Evolutionary conservation across 2,113 vertebrate species (phyloP).

Genomic region (Lepisosteus oculatus): DNA sequence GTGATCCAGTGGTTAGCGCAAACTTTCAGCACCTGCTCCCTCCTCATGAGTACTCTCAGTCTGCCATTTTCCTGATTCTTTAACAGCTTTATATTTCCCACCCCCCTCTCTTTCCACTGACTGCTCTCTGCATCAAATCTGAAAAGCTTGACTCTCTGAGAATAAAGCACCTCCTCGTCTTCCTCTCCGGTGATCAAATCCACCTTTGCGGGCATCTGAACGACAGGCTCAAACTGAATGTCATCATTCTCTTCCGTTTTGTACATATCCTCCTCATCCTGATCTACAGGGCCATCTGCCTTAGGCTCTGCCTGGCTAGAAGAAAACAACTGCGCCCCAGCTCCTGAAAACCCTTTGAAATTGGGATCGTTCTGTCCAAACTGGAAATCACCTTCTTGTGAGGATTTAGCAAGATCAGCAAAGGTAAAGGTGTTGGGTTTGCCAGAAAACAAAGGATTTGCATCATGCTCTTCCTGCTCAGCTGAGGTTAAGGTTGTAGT

Average conservation of each 20-base stretch:
- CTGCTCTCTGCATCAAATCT: constrained; percentile 83
- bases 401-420: constrained; percentile 81
- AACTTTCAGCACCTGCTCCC: constrained; percentile 95
- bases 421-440: constrained; percentile 72
- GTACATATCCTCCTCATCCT: constrained; percentile 84
- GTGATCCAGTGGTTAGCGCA: constrained; percentile 98
- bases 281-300: constrained; percentile 57
- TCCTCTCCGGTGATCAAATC: constrained; percentile 95
- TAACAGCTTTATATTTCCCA: constrained; percentile 89
- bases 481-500: constrained; percentile 3
- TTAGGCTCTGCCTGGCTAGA: constrained; percentile 53
- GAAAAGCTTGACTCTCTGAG: constrained; percentile 89
- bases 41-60: constrained; percentile 88
- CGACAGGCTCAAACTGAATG: constrained; percentile 95
- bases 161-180: constrained; percentile 87
- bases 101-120: constrained; percentile 96
- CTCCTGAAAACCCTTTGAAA: constrained; percentile 83
- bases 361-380: constrained; percentile 79
- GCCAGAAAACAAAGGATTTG: constrained; percentile 72
- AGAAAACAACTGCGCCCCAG: constrained; percentile 82
- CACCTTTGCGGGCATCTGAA: constrained; percentile 93
- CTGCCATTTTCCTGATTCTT: constrained; percentile 87
- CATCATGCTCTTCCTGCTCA: constrained; percentile 25
- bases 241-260: constrained; percentile 92
- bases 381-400: constrained; percentile 68